A percentile compares a stretch with the other conserved stretches of the same genome.
These are phyloP conservation scores for Melieria picta DNA, from an alignment of 2,888 invertebrate genomes.

Conservation along the genomic window DNA sequence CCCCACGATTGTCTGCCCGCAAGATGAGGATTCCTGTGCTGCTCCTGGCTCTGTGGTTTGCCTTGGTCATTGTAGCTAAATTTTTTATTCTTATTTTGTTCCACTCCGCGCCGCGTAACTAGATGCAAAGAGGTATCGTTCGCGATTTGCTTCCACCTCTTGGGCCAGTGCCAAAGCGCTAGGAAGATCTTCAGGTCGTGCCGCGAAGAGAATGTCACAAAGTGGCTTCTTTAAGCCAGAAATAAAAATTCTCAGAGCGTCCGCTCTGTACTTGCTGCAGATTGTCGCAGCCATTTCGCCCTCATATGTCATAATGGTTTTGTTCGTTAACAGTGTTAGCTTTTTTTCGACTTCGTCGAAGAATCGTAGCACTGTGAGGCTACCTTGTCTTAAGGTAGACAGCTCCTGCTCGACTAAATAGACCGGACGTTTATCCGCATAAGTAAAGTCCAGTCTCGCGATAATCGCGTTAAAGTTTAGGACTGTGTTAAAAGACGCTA, in stretches of 20 bases:
- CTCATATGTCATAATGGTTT: conserved; percentile 36
- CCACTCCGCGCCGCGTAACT: conserved; percentile 29
- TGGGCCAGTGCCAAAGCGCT: conserved; percentile 38
- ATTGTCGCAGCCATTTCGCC: conserved; percentile 20
- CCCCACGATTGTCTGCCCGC: too few relatives aligned
- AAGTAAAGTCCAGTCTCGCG: conserved; percentile 34
- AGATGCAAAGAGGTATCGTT: conserved; percentile 35
- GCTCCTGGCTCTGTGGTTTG: too few relatives aligned
- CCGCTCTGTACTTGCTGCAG: conserved; percentile 36
- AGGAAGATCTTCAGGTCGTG: conserved; percentile 34
- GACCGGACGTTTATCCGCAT: conserved; percentile 32
- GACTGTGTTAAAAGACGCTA: conserved; percentile 28
- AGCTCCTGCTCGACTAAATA: conserved; percentile 31
- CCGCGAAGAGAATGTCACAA: conserved; percentile 35
- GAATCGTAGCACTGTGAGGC: conserved; percentile 23
- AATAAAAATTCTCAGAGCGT: conserved; percentile 37
- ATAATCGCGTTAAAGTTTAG: conserved; percentile 32
- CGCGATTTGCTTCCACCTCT: conserved; percentile 35
- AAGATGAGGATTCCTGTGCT: too few relatives aligned
- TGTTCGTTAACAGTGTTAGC: conserved; percentile 34
- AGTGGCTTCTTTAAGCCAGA: conserved; percentile 33
- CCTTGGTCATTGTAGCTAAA: too few relatives aligned
- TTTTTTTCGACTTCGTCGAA: conserved; percentile 36
- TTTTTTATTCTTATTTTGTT: neutral
- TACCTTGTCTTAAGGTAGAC: conserved; percentile 27